phyloP scores from a whole-genome alignment of 2,797 vertebrate species.

The Centropyge bicolor region DNA sequence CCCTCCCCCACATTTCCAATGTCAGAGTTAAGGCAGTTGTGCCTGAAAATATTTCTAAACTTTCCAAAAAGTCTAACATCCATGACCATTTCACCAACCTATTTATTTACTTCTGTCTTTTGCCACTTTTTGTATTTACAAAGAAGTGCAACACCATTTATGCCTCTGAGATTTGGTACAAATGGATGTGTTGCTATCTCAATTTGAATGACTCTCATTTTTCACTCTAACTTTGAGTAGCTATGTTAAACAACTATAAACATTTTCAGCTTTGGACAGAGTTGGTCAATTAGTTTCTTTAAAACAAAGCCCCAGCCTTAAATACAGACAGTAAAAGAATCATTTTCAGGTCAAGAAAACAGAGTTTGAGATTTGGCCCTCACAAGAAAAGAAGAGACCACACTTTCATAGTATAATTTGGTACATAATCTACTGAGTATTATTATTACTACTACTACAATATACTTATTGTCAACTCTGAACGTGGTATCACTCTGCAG shows the following conservation, averaged over 20 bases:
- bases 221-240: not conserved
- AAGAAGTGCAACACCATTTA: not conserved
- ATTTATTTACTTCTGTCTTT: not conserved
- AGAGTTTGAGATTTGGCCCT: not conserved
- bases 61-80: slow-evolving; percentile 18
- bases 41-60: not conserved
- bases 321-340: not conserved
- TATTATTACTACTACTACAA: not conserved
- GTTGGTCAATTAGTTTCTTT: not conserved
- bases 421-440: not conserved
- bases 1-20: slow-evolving; percentile 4
- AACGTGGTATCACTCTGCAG: not conserved
- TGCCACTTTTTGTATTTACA: not conserved
- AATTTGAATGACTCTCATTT: not conserved
- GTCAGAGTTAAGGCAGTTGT: no score
- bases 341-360: not conserved
- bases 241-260: slow-evolving; percentile 10
- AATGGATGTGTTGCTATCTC: not conserved
- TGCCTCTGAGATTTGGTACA: not conserved
- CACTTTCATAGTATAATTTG: not conserved
- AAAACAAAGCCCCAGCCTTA: not conserved
- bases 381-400: not conserved
- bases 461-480: not conserved
- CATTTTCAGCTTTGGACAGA: no score
- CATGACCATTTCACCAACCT: not conserved